Conservation (phyloP, 1,140 invertebrate species). For the Phymastichus coffea region DNA sequence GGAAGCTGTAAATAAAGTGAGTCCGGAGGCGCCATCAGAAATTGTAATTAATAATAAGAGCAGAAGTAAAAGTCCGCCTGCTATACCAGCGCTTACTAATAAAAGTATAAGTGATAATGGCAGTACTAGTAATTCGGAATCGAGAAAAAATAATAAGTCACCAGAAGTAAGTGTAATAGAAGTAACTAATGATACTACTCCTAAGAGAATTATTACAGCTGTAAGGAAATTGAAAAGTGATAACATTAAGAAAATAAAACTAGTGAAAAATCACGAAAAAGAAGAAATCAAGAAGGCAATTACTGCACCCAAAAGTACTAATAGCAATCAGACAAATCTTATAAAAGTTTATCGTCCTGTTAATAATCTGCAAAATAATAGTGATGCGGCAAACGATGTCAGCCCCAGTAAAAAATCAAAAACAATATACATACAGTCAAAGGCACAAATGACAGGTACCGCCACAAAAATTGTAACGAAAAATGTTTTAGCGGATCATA, state of each 20-base stretch:
- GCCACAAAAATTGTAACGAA: conserved; percentile 5
- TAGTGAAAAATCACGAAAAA: conserved; percentile 3
- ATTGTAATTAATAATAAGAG: not conserved
- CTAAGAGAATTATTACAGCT: not conserved
- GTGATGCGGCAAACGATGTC: not conserved
- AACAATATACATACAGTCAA: not conserved
- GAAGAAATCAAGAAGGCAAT: not conserved
- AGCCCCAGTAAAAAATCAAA: conserved; percentile 2
- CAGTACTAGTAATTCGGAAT: not conserved
- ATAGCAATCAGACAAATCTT: not conserved
- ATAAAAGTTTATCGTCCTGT: not conserved
- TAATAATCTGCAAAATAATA: conserved; percentile 11
- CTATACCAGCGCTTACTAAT: not conserved
- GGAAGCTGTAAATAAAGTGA: conserved; percentile 16
- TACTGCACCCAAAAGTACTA: not conserved
- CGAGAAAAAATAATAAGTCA: not conserved
- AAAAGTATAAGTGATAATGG: not conserved
- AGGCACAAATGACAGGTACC: not conserved
- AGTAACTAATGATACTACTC: not conserved
- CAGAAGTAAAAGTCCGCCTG: conserved; percentile 21
- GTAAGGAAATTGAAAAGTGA: conserved; percentile 14
- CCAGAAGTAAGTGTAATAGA: not conserved
- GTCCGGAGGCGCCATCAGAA: not conserved
- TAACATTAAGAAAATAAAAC: conserved; percentile 7
- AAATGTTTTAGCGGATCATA: not conserved